Conservation (phyloP, 2,888 invertebrate species). For the Leptopilina myrica region DNA sequence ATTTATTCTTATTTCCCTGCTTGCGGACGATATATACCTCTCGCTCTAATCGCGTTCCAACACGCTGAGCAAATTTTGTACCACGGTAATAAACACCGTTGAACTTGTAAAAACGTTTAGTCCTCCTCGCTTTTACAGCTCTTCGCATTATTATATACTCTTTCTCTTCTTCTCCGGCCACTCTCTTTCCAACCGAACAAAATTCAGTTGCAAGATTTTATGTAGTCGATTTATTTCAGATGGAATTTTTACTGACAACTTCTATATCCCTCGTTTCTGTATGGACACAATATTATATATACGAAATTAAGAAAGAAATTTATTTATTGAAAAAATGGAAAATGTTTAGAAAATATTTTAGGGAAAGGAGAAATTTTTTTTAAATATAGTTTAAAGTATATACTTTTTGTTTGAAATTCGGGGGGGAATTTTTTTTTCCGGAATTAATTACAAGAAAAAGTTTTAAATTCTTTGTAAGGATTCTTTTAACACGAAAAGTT, state of each 20-base stretch:
- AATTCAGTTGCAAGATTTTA: conserved; percentile 37
- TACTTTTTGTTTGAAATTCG: too few species aligned
- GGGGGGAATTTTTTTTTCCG: too few species aligned
- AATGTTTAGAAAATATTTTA: too few species aligned
- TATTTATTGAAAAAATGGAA: too few species aligned
- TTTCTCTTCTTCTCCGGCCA: too few species aligned
- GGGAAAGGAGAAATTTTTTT: too few species aligned
- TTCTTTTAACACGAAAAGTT: neutral
- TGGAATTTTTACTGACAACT: neutral
- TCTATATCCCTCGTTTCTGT: too few species aligned
- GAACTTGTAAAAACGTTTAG: conserved; percentile 42
- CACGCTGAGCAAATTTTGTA: conserved; percentile 47
- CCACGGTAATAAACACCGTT: conserved; percentile 53
- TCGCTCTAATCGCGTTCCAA: conserved; percentile 56
- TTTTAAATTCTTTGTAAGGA: neutral
- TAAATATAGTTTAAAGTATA: too few species aligned
- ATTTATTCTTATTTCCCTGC: conserved; percentile 41
- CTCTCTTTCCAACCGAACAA: neutral
- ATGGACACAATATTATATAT: too few species aligned
- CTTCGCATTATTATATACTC: neutral
- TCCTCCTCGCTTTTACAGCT: conserved; percentile 15
- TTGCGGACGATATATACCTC: conserved; percentile 33
- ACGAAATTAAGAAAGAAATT: too few species aligned
- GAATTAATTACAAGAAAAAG: neutral
- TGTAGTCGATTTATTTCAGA: neutral